phyloP scores from a whole-genome alignment of 2,888 invertebrate species.

The Thera obeliscata region DNA sequence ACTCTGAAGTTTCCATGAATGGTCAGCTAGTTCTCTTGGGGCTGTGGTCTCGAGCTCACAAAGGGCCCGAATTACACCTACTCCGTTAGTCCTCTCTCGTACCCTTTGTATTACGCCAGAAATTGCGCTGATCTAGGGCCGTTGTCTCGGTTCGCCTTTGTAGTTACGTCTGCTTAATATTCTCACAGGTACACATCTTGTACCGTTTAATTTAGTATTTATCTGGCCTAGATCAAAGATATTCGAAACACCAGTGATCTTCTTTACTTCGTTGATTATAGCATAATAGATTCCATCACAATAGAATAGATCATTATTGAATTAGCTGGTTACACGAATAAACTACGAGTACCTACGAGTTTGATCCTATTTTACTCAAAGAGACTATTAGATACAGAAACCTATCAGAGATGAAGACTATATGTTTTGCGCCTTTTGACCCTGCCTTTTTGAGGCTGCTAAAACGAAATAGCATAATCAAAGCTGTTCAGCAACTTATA shows the following conservation, averaged over 20 bases:
- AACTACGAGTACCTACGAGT: too few relatives aligned
- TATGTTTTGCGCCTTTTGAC: too few relatives aligned
- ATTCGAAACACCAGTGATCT: constrained; percentile 12
- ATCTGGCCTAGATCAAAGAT: constrained; percentile 27
- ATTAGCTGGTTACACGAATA: too few relatives aligned
- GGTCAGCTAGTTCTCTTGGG: constrained; percentile 17
- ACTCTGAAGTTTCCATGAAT: constrained; percentile 9
- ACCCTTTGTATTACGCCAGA: constrained; percentile 55
- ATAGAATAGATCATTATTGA: too few relatives aligned
- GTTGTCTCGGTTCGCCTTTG: constrained; percentile 52
- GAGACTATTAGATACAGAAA: too few relatives aligned
- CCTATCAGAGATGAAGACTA: too few relatives aligned
- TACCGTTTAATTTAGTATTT: constrained; percentile 2
- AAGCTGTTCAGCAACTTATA: too few relatives aligned
- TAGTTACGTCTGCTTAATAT: constrained; percentile 39
- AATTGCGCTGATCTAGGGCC: constrained; percentile 57
- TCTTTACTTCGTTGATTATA: constrained; percentile 16
- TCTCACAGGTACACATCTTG: constrained; percentile 29
- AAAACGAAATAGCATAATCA: too few relatives aligned
- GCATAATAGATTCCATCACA: not conserved
- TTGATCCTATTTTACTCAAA: too few relatives aligned
- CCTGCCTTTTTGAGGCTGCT: too few relatives aligned
- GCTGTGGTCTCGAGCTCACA: constrained; percentile 51
- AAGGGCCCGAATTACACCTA: constrained; percentile 66
- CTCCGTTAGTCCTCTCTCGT: constrained; percentile 52